Percentiles rank a stretch among this genome's conserved stretches.
Conservation (phyloP, 2,888 invertebrate species). For the Ramazzottius varieornatus region DNA sequence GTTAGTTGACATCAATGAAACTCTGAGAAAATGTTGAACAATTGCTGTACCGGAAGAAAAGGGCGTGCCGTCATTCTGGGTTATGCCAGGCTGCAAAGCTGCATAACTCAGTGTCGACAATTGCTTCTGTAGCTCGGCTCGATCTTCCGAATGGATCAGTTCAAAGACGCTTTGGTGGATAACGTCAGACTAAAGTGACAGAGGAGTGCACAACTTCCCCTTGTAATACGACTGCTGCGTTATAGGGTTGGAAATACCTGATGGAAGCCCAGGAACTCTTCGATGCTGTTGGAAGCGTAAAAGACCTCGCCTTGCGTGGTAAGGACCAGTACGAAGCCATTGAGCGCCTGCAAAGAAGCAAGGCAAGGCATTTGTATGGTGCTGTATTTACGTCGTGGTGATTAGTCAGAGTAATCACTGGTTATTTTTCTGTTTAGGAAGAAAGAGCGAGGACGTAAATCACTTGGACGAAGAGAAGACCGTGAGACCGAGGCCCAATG, state of each 20-base stretch:
- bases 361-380: background rate
- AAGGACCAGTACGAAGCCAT: slow-evolving; percentile 93
- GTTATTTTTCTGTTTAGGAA: too few species aligned
- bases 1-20: too few species aligned
- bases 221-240: background rate
- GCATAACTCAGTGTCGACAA: slow-evolving; percentile 23
- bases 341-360: slow-evolving; percentile 54
- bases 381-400: background rate
- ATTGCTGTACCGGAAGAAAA: background rate
- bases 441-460: too few species aligned
- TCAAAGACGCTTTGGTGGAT: slow-evolving; percentile 98
- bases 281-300: slow-evolving; percentile 97
- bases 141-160: slow-evolving; percentile 89
- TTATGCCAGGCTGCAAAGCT: background rate
- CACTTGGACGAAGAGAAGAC: too few species aligned
- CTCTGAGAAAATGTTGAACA: too few species aligned
- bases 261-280: slow-evolving; percentile 97
- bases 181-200: slow-evolving; percentile 66
- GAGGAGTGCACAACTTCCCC: background rate
- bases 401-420: too few species aligned
- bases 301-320: slow-evolving; percentile 89
- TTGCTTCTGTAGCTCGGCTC: slow-evolving; percentile 83
- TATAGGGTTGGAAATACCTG: slow-evolving; percentile 42
- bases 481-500: too few species aligned
- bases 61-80: background rate